Evolutionary conservation across 2,888 invertebrate species (phyloP).

Genomic region (Cerceris ruficornis): DNA sequence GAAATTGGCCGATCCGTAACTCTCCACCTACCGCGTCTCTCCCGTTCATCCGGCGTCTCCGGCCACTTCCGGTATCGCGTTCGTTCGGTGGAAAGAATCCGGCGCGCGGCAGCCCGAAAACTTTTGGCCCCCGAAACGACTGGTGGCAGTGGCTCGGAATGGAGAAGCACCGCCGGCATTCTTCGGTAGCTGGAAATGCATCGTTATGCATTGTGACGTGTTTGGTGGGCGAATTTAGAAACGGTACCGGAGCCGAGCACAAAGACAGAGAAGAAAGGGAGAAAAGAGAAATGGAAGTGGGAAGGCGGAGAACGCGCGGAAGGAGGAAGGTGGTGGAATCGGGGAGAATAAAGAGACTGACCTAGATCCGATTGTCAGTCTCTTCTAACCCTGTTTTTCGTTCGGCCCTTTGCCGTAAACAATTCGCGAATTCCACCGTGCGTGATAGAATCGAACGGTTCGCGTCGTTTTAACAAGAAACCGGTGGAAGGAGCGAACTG

Average conservation of each 20-base stretch:
- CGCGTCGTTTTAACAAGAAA: conserved; percentile 40
- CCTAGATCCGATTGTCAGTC: conserved; percentile 44
- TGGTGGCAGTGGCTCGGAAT: background rate
- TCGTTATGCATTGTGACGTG: conserved; percentile 61
- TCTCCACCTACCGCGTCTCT: too few species aligned
- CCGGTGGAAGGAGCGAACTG: background rate
- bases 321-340: conserved; percentile 19
- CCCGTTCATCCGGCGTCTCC: too few species aligned
- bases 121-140: background rate
- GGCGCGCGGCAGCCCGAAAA: conserved; percentile 14
- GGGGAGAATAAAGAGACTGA: conserved; percentile 46
- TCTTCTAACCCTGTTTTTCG: conserved; percentile 51
- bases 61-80: too few species aligned
- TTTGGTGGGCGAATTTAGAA: conserved; percentile 46
- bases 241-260: conserved; percentile 21
- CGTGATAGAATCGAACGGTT: conserved; percentile 37
- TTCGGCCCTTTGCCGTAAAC: conserved; percentile 42
- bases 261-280: conserved; percentile 26
- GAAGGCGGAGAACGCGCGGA: conserved; percentile 12
- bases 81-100: too few species aligned
- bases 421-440: conserved; percentile 40
- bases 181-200: conserved; percentile 34
- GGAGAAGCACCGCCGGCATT: conserved; percentile 17
- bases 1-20: too few species aligned
- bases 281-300: conserved; percentile 23